Conservation (phyloP, 2,113 vertebrate genomes). For the Muntiacus muntjak region DNA sequence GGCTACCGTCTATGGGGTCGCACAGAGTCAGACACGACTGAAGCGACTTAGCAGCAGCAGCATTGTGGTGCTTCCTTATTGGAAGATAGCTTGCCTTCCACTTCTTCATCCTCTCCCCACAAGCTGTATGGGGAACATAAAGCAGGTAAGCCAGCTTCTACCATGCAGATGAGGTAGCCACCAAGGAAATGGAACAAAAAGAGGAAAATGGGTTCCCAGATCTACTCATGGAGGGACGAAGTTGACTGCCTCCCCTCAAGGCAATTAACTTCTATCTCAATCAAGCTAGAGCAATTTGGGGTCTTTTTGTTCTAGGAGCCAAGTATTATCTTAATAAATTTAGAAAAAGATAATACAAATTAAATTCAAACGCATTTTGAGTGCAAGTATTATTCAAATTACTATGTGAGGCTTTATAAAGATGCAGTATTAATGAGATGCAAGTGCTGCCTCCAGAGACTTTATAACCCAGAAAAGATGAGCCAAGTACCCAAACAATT, state of each 20-base stretch:
- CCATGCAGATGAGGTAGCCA: neutral
- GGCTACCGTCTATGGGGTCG: too few species aligned
- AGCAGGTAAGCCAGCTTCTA: neutral
- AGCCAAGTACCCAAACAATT: neutral
- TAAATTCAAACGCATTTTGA: neutral
- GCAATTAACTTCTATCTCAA: neutral
- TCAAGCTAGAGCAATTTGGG: neutral
- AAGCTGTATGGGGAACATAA: neutral
- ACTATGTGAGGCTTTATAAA: neutral
- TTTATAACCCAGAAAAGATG: conserved; percentile 32
- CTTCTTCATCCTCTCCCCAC: neutral
- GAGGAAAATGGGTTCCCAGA: neutral
- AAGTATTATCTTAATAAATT: neutral
- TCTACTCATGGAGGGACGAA: neutral
- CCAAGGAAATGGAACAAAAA: neutral
- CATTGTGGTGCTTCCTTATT: neutral
- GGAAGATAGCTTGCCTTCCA: neutral
- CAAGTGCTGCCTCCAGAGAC: neutral
- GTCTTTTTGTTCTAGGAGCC: neutral
- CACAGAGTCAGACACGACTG: too few species aligned
- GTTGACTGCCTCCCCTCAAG: fast-evolving
- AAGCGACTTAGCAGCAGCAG: too few species aligned
- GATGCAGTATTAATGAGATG: neutral
- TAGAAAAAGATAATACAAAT: neutral
- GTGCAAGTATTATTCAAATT: neutral